Evolutionary conservation across 2,888 invertebrate species (phyloP).

Genomic region (Watsonalla binaria): DNA sequence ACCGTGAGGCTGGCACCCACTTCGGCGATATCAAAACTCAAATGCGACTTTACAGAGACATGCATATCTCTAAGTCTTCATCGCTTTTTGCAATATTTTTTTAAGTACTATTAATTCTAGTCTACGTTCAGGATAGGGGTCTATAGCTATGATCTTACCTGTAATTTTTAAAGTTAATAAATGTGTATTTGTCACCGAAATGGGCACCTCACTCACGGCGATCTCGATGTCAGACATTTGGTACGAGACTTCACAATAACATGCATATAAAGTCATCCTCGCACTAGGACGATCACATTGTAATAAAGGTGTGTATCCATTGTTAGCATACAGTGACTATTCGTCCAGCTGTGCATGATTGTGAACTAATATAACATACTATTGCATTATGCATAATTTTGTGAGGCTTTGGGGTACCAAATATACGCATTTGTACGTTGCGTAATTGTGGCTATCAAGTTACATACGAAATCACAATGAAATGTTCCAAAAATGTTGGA

Average conservation of each 20-base stretch:
- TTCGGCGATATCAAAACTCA: conserved; percentile 20
- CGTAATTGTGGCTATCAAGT: conserved; percentile 23
- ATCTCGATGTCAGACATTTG: conserved; percentile 23
- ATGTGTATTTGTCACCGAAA: conserved; percentile 28
- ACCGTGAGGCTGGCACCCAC: conserved; percentile 33
- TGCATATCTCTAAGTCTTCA: not conserved
- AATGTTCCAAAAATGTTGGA: not conserved
- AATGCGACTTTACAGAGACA: not conserved
- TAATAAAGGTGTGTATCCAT: conserved; percentile 37
- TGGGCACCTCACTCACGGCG: conserved; percentile 29
- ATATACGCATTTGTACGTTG: conserved; percentile 34
- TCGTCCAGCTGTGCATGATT: conserved; percentile 61
- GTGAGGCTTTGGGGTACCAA: conserved; percentile 34
- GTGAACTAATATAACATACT: conserved; percentile 46
- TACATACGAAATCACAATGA: conserved; percentile 11
- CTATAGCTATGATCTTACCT: not conserved
- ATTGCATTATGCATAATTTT: conserved; percentile 52
- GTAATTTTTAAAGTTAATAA: not conserved
- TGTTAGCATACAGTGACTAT: conserved; percentile 51
- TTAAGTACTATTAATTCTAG: not conserved
- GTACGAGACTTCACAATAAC: conserved; percentile 49
- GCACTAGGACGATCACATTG: conserved; percentile 42
- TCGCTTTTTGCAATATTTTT: not conserved
- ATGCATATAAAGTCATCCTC: conserved; percentile 52
- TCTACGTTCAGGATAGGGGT: not conserved